phyloP scores from a whole-genome alignment of 2,113 vertebrate species.

The Suncus etruscus region DNA sequence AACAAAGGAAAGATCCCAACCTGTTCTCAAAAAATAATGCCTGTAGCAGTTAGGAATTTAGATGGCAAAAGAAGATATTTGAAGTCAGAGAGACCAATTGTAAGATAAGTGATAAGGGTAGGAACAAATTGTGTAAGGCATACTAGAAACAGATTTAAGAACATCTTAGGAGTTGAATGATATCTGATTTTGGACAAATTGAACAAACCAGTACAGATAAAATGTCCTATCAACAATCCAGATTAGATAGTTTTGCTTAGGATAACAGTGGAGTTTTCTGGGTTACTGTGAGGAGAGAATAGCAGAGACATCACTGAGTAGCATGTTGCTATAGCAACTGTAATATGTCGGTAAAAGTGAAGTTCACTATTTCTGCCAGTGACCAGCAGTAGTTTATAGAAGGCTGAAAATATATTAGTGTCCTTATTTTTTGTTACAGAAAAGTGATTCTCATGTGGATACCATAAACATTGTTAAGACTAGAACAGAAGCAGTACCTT shows the following conservation, averaged over 20 bases:
- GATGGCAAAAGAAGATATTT: background rate
- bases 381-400: constrained; percentile 21
- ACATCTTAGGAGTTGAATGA: background rate
- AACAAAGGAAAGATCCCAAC: background rate
- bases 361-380: constrained; percentile 11
- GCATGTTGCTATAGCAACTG: constrained; percentile 67
- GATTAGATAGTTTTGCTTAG: background rate
- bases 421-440: background rate
- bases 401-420: constrained; percentile 39
- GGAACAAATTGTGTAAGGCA: background rate
- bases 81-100: background rate
- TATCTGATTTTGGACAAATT: background rate
- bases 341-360: constrained; percentile 1
- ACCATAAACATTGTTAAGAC: background rate
- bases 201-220: background rate
- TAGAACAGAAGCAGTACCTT: background rate
- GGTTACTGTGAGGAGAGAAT: background rate
- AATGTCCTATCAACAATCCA: background rate
- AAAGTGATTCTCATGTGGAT: background rate
- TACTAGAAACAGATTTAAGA: background rate
- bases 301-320: background rate
- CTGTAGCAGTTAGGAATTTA: background rate
- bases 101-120: background rate
- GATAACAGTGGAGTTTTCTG: constrained; percentile 21
- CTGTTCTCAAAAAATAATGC: background rate